Evolutionary conservation across 2,113 vertebrate species (phyloP).

Genomic region (Callospermophilus lateralis): DNA sequence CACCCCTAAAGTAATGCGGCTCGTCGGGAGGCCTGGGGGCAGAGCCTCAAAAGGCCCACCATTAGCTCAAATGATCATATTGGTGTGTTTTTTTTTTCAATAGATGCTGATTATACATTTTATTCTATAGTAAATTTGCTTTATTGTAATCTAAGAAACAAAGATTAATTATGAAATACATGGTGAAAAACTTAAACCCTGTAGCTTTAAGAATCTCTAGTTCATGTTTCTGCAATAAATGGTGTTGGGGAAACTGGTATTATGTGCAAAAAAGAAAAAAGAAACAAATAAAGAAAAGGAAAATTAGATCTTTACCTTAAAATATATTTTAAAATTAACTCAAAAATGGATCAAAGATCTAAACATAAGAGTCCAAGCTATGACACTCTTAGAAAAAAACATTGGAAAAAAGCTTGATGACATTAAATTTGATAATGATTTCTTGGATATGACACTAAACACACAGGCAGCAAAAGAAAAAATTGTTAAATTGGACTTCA

Average conservation of each 20-base stretch:
- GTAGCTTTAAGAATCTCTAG: background rate
- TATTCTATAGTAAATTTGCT: background rate
- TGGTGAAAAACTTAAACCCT: conserved; percentile 8
- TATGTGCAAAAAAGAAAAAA: background rate
- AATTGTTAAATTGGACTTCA: background rate
- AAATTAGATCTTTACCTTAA: background rate
- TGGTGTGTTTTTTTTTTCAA: background rate
- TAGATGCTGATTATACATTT: background rate
- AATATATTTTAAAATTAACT: background rate
- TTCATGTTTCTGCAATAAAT: background rate
- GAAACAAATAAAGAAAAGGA: background rate
- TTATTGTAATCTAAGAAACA: background rate
- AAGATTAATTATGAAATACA: conserved; percentile 4
- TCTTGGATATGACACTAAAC: background rate
- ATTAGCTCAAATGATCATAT: background rate
- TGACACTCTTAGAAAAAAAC: background rate
- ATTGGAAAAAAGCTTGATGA: background rate
- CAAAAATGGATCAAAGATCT: conserved; percentile 17
- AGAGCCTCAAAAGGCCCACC: background rate
- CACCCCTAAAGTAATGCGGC: background rate
- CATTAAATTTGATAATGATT: conserved; percentile 36
- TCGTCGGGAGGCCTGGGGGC: background rate
- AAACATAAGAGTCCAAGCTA: background rate
- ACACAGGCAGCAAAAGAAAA: background rate
- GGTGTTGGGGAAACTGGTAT: background rate